Evolutionary conservation across 2,113 vertebrate species (phyloP).

Genomic region (Cepphus grylle): DNA sequence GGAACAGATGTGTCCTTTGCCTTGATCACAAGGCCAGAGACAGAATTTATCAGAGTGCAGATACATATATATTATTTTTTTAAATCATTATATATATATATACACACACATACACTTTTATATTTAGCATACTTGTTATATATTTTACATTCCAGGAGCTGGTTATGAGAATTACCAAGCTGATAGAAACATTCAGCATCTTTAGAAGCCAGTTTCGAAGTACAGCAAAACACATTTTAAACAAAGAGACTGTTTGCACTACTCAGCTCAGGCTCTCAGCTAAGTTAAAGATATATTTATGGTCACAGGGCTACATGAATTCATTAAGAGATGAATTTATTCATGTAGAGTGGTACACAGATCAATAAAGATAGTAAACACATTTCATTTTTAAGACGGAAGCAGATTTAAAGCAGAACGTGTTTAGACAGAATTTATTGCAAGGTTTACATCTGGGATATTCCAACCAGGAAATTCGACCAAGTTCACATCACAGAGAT

Average conservation of each 20-base stretch:
- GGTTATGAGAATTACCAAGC: background rate
- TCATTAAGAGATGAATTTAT: background rate
- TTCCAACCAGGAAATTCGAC: background rate
- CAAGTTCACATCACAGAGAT: background rate
- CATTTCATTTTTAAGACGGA: background rate
- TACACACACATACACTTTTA: rapidly evolving
- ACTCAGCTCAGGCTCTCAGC: background rate
- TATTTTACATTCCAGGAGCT: background rate
- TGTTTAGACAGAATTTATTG: background rate
- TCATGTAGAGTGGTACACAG: background rate
- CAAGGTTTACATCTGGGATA: background rate
- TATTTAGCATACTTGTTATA: background rate
- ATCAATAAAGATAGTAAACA: background rate
- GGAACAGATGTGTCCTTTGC: background rate
- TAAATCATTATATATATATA: background rate
- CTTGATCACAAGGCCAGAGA: background rate
- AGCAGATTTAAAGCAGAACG: background rate
- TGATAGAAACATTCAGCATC: background rate
- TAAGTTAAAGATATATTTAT: background rate
- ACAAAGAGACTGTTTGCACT: background rate
- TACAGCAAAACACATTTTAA: background rate
- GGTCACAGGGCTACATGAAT: background rate
- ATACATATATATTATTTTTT: background rate
- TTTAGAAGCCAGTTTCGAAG: background rate
- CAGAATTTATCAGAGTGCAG: background rate